These are phyloP conservation scores for Disparrhopalites patrizii DNA, from an alignment of 2,888 invertebrate genomes.

Conservation along the genomic window DNA sequence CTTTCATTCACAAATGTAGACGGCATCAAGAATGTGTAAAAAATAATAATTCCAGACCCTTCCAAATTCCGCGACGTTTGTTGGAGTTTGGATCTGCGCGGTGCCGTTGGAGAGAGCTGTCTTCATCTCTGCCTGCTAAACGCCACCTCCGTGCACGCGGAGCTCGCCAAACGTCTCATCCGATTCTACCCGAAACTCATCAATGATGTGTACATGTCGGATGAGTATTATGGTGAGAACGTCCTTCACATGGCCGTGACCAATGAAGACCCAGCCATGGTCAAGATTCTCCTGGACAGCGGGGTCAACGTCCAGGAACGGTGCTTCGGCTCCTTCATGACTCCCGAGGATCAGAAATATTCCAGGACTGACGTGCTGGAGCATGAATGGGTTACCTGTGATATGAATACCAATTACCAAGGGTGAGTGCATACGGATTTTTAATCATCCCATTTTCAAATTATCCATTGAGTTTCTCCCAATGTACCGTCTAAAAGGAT, in stretches of 20 bases:
- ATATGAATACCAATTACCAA: conserved; percentile 74
- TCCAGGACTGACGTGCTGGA: conserved; percentile 80
- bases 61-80: conserved; percentile 75
- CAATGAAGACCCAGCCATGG: conserved; percentile 97
- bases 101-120: conserved; percentile 93
- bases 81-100: conserved; percentile 87
- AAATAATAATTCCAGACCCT: no score
- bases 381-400: conserved; percentile 85
- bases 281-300: conserved; percentile 85
- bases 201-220: conserved; percentile 91
- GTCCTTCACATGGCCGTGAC: conserved; percentile 96
- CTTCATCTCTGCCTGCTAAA: conserved; percentile 89
- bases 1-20: no score
- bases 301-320: conserved; percentile 88
- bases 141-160: conserved; percentile 85
- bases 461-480: no score
- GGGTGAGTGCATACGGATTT: no score
- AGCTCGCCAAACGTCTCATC: conserved; percentile 85
- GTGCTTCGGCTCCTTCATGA: conserved; percentile 96
- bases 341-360: conserved; percentile 94
- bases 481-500: no score
- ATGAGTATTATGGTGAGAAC: conserved; percentile 96
- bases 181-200: conserved; percentile 92
- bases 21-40: no score
- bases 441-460: neutral